Conservation (phyloP, 2,113 vertebrate genomes). For the Barbus barbus region DNA sequence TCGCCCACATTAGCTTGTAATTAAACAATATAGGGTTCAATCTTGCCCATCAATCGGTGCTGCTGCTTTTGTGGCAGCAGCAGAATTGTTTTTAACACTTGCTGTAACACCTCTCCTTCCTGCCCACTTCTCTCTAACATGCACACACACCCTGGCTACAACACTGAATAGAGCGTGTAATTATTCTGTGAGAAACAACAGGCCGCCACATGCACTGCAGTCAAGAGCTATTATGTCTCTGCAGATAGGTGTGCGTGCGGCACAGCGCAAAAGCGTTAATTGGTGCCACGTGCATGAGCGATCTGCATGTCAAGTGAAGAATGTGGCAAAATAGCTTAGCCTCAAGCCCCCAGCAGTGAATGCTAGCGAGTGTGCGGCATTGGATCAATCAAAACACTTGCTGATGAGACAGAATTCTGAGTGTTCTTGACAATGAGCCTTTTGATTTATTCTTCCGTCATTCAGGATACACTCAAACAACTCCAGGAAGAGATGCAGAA, state of each 20-base stretch:
- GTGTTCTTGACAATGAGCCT: constrained; percentile 8
- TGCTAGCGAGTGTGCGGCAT: background rate
- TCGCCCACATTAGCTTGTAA: constrained; percentile 65
- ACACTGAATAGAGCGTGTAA: constrained; percentile 62
- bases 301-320: constrained; percentile 71
- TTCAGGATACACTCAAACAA: constrained; percentile 89
- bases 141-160: constrained; percentile 45
- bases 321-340: constrained; percentile 58
- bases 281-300: constrained; percentile 68
- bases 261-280: constrained; percentile 74
- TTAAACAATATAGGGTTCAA: constrained; percentile 73
- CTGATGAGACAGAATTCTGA: background rate
- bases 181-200: constrained; percentile 68
- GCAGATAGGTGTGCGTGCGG: constrained; percentile 41
- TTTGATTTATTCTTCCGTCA: constrained; percentile 25
- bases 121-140: constrained; percentile 29
- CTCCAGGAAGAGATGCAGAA: constrained; percentile 88
- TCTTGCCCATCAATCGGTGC: constrained; percentile 62
- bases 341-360: constrained; percentile 4
- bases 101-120: constrained; percentile 59
- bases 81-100: constrained; percentile 73
- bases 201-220: constrained; percentile 63
- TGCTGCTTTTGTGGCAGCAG: constrained; percentile 61
- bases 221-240: constrained; percentile 67
- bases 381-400: constrained; percentile 18